Conservation (phyloP, 2,797 vertebrate genomes). For the Rachycentron canadum region DNA sequence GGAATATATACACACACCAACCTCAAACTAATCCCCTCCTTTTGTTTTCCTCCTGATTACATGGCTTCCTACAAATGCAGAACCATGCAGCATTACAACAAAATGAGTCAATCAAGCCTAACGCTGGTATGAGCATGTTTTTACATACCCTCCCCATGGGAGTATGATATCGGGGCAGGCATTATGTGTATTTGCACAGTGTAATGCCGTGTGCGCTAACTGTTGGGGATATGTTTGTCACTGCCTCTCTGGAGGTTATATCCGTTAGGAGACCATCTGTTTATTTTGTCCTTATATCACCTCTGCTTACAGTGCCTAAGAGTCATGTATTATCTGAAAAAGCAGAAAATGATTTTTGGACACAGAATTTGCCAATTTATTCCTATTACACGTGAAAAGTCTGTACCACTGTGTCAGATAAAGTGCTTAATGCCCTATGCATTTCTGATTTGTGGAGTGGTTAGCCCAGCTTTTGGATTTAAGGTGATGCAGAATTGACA, state of each 20-base stretch:
- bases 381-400: neutral
- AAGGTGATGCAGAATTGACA: conserved; percentile 1
- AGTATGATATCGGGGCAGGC: conserved; percentile 62
- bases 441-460: conserved; percentile 1
- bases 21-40: conserved; percentile 22
- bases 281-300: conserved; percentile 75
- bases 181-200: conserved; percentile 68
- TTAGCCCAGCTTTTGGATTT: neutral
- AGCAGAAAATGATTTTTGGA: conserved; percentile 27
- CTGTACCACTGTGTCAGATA: neutral
- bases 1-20: neutral
- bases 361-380: conserved; percentile 12
- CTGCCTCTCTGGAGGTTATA: conserved; percentile 64
- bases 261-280: conserved; percentile 74
- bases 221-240: conserved; percentile 73
- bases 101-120: conserved; percentile 67
- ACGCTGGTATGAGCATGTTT: conserved; percentile 61
- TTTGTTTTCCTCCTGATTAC: conserved; percentile 41
- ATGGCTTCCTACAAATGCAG: conserved; percentile 43
- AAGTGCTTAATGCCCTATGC: neutral
- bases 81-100: conserved; percentile 35
- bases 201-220: conserved; percentile 53
- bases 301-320: conserved; percentile 56
- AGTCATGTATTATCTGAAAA: conserved; percentile 38
- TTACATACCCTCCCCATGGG: conserved; percentile 67